These are phyloP conservation scores for Drymodes brunneopygia DNA, from an alignment of 2,113 vertebrate genomes.

Conservation along the genomic window DNA sequence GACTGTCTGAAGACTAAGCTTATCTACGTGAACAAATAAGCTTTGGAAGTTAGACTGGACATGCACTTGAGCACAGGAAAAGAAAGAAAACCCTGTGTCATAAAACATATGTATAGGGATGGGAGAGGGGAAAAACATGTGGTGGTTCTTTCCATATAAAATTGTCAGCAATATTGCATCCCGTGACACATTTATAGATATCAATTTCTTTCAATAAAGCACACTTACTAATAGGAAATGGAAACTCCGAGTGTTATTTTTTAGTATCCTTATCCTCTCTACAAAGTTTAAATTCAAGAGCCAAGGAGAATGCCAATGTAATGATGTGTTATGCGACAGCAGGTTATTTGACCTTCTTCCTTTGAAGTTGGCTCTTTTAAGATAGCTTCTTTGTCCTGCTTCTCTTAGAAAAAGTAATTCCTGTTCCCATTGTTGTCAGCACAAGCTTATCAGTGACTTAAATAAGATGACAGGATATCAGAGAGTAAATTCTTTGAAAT, in stretches of 20 bases:
- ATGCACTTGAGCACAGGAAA: not conserved
- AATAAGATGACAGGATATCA: not conserved
- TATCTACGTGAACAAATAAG: not conserved
- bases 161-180: not conserved
- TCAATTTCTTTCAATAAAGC: constrained; percentile 19
- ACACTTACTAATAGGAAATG: constrained; percentile 13
- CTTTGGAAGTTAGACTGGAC: not conserved
- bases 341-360: constrained; percentile 37
- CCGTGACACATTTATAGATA: not conserved
- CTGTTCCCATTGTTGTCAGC: not conserved
- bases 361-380: constrained; percentile 34
- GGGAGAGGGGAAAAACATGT: not conserved
- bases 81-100: not conserved
- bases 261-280: not conserved
- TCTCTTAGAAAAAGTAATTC: not conserved
- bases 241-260: not conserved
- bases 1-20: not conserved
- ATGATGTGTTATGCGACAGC: not conserved
- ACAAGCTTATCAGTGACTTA: constrained; percentile 6
- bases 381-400: constrained; percentile 15
- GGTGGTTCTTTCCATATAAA: not conserved
- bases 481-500: constrained; percentile 3
- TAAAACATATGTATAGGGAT: not conserved
- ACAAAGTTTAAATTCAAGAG: constrained; percentile 10
- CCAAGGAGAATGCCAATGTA: not conserved